Evolutionary conservation across 92 coral and sea anemone species (phyloP), one percentile per base, ranked within the genome.

Genomic region (Blastomussa wellsi): DNA sequence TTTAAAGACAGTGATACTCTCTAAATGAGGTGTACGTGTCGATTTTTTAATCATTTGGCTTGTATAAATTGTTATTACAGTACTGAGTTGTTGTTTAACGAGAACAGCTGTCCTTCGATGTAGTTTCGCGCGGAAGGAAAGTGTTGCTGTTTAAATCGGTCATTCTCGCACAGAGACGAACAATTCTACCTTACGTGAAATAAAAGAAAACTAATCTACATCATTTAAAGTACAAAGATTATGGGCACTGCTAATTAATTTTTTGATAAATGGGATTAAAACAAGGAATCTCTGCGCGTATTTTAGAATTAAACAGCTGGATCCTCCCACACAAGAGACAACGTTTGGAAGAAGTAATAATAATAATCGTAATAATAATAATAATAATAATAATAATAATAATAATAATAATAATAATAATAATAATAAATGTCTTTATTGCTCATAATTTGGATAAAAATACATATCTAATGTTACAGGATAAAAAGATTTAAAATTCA

Each of bases 1-100:
- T 49, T 39, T 38, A 41, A 73, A 47, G 12, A 44, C 57, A 2
- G 31, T 8, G 5, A 62, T 62, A 55, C 67, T 32, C 14, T 14
- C 42, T 16, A 8, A 31, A 51, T 51, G 22, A 22, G 55, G 29
- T 33, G 28, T 41, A 79, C 83, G 74, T 64, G 83, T 79, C 83
- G 26, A 62, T 26, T 39, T 53, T 55, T 77, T 0, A 10, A 57
- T 53, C 33, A 77, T 32, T 41, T 36, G 31, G 28, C 31, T 35
- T 77, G 52, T 17, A 35, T 26, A 57, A 55, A 57, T 37, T 77
- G 15, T 57, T 53, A 11, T 55, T 55, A 29, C 37, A 62, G 68
- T 62, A n/a, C n/a, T n/a, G n/a, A 26, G 19, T 38, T 12, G 47
- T 41, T 60, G 16, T 26, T 22, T 38, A 1, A 29, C 22, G 7